Conservation (phyloP, 2,113 vertebrate genomes). For the Myiozetetes cayanensis region DNA sequence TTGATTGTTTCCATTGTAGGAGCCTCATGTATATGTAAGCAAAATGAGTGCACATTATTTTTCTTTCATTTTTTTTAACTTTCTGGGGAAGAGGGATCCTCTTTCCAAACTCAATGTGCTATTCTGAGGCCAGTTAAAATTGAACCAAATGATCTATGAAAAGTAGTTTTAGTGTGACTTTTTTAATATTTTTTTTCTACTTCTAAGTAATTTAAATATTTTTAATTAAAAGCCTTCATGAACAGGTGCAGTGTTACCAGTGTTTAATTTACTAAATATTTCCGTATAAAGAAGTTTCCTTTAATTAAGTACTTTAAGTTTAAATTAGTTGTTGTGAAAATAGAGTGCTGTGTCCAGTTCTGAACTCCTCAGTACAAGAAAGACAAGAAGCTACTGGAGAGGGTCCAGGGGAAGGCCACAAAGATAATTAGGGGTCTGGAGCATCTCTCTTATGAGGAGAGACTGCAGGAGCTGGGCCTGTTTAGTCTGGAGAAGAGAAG, state of each 20-base stretch:
- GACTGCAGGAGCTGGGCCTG: neutral
- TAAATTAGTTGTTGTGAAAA: constrained; percentile 7
- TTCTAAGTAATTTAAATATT: neutral
- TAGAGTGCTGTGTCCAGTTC: neutral
- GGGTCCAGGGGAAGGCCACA: neutral
- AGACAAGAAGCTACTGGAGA: neutral
- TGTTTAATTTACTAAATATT: constrained; percentile 25
- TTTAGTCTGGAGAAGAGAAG: neutral
- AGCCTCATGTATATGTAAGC: neutral
- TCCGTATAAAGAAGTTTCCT: neutral
- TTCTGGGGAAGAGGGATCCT: neutral
- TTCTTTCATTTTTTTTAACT: neutral
- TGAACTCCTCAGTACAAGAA: neutral
- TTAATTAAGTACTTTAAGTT: constrained; percentile 4
- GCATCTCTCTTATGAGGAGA: neutral
- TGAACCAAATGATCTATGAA: neutral
- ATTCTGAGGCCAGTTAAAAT: neutral
- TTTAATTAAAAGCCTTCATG: constrained; percentile 26
- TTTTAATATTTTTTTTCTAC: neutral
- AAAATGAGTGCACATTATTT: neutral
- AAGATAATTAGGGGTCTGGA: neutral
- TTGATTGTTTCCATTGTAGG: neutral
- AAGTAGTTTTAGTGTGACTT: neutral
- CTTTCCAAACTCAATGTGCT: neutral
- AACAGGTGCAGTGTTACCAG: neutral